Evolutionary conservation across 2,888 invertebrate species (phyloP), one percentile per base, ranked within the genome.

Genomic region (Acleris holmiana): DNA sequence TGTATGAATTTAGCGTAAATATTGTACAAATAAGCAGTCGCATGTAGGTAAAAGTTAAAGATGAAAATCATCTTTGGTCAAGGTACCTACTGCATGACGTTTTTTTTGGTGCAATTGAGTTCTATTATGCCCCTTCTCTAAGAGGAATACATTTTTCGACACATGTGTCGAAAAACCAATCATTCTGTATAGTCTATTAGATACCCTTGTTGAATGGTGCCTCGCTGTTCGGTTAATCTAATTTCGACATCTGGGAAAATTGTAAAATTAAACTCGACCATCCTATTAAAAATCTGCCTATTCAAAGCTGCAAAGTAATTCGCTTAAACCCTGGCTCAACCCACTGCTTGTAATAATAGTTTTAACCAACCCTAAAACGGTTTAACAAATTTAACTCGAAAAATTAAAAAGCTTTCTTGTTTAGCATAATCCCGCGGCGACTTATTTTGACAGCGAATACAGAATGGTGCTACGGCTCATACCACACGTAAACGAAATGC

Each of bases 271-370:
- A 41, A 35, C 0, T 15, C n/a, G 29, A 29, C n/a, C n/a, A 41
- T n/a, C n/a, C 41, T 41, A n/a, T 4, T 35, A n/a, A 41, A 41
- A 47, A 19, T 18, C 47, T 47, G 1, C 1, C 8, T 41, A 18
- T 4, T 18, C 35, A 19, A 51, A 21, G n/a, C 48, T 40, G 17
- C n/a, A n/a, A 25, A 8, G 23, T 41, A 21, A 54, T 18, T 51
- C 51, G 7, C 23, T n/a, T 44, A 55, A 44, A 4, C 35, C 19
- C 55, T 44, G 54, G 44, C 44, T 55, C n/a, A 55, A 44, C 41
- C 44, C 19, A 47, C 44, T 6, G 54, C 41, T 41, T 55, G 55
- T 55, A 44, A 41, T 44, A 44, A 55, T 55, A 55, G 55, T 55
- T 44, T 44, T 8, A 55, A 7, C 18, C 47, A 19, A 55, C 44